Evolutionary conservation across 1,140 invertebrate species (phyloP).

Genomic region (Cephus cinctus): DNA sequence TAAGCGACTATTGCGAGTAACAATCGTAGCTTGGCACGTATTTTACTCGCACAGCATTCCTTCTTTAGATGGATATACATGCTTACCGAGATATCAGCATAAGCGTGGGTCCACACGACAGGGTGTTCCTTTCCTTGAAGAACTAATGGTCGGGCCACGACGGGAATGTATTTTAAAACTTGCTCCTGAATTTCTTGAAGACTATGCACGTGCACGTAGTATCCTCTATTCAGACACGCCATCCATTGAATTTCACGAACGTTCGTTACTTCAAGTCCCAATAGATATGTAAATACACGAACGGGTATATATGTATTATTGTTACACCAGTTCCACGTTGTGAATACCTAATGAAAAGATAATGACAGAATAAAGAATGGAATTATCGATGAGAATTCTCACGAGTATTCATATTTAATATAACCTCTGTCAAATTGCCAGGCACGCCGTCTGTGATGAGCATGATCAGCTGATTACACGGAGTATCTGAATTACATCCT

Average conservation of each 20-base stretch:
- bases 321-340: slow-evolving; percentile 76
- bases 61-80: too few species aligned
- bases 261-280: slow-evolving; percentile 94
- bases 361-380: slow-evolving; percentile 4
- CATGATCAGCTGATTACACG: slow-evolving; percentile 98
- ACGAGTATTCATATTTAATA: background rate
- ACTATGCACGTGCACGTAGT: slow-evolving; percentile 88
- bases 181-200: slow-evolving; percentile 92
- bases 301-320: slow-evolving; percentile 73
- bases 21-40: slow-evolving; percentile 10
- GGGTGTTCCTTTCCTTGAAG: slow-evolving; percentile 74
- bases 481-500: slow-evolving; percentile 58
- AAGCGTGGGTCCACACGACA: slow-evolving; percentile 86
- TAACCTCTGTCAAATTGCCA: slow-evolving; percentile 75
- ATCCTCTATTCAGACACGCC: slow-evolving; percentile 94
- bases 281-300: slow-evolving; percentile 94
- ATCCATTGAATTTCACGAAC: slow-evolving; percentile 90
- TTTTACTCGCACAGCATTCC: slow-evolving; percentile 17
- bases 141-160: slow-evolving; percentile 85
- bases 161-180: slow-evolving; percentile 88
- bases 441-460: slow-evolving; percentile 97
- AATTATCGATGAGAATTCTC: slow-evolving; percentile 6
- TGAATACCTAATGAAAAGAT: slow-evolving; percentile 65
- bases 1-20: too few species aligned
- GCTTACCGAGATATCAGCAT: slow-evolving; percentile 80